Percentiles rank a stretch among this genome's conserved stretches.
These are phyloP conservation scores for Ormyrus pomaceus DNA, from an alignment of 2,888 invertebrate genomes.

Conservation along the genomic window DNA sequence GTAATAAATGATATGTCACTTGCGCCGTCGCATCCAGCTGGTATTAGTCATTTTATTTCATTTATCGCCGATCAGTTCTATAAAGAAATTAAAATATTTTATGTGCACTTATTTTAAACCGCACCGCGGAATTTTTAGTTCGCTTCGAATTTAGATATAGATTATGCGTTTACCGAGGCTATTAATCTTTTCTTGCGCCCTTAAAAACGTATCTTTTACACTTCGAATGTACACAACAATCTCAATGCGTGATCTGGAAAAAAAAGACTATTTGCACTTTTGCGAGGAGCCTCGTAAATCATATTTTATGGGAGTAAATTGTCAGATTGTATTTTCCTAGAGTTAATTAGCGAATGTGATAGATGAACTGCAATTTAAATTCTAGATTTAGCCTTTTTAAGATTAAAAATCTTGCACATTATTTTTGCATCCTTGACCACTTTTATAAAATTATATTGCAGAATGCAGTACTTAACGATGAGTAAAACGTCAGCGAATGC, in stretches of 20 bases:
- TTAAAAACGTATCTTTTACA: constrained; percentile 23
- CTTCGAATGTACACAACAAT: background rate
- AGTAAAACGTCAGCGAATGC: no score
- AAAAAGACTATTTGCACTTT: background rate
- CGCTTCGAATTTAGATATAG: constrained; percentile 2
- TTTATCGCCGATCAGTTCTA: background rate
- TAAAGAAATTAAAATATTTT: constrained; percentile 9
- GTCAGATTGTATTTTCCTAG: background rate
- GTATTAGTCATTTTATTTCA: constrained; percentile 33
- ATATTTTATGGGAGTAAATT: constrained; percentile 4
- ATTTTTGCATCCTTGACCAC: no score
- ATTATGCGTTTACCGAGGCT: constrained; percentile 18
- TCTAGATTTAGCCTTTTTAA: no score
- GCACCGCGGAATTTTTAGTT: constrained; percentile 6
- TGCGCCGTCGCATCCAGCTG: constrained; percentile 6
- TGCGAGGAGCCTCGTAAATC: constrained; percentile 12
- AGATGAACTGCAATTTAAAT: background rate
- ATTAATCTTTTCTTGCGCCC: constrained; percentile 28
- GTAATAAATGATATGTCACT: constrained; percentile 44
- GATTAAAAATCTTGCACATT: no score
- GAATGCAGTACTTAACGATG: no score
- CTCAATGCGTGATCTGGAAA: background rate
- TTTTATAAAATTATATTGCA: no score
- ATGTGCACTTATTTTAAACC: background rate
- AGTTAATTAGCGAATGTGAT: constrained; percentile 14